Conservation (phyloP, 35 echinoderm and acorn worm species). For the Anneissia japonica region DNA sequence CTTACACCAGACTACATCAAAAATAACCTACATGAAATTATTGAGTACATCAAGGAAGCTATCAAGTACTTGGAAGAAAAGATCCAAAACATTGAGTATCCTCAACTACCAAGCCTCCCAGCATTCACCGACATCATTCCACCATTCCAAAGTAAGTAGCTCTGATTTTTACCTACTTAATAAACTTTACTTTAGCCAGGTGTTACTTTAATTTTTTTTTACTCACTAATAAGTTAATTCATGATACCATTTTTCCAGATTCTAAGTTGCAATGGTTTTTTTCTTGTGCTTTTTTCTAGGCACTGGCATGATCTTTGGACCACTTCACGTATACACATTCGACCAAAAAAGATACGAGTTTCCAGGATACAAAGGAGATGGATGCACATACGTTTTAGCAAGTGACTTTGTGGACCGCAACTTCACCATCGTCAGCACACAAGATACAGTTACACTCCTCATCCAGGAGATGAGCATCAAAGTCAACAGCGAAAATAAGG, state of each 20-base stretch:
- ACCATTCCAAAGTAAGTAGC: neutral
- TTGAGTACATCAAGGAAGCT: slow-evolving; percentile 14
- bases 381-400: slow-evolving; percentile 77
- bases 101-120: neutral
- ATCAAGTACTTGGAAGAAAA: slow-evolving; percentile 17
- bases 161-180: no score
- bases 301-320: slow-evolving; percentile 68
- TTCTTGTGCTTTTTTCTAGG: slow-evolving; percentile 46
- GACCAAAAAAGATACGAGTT: slow-evolving; percentile 65
- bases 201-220: no score
- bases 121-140: neutral
- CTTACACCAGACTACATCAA: neutral
- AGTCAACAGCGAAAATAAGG: slow-evolving; percentile 29
- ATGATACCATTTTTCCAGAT: no score
- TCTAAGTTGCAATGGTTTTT: no score
- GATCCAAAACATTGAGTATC: neutral
- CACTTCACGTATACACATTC: slow-evolving; percentile 69
- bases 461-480: slow-evolving; percentile 20
- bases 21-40: neutral
- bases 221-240: no score
- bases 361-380: slow-evolving; percentile 31
- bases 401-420: slow-evolving; percentile 85
- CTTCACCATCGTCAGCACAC: slow-evolving; percentile 68
- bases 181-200: no score
- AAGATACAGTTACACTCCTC: slow-evolving; percentile 50